Base-by-base conservation (phyloP, 2,797 vertebrate genomes). In the Threskiornis aethiopicus region DNA sequence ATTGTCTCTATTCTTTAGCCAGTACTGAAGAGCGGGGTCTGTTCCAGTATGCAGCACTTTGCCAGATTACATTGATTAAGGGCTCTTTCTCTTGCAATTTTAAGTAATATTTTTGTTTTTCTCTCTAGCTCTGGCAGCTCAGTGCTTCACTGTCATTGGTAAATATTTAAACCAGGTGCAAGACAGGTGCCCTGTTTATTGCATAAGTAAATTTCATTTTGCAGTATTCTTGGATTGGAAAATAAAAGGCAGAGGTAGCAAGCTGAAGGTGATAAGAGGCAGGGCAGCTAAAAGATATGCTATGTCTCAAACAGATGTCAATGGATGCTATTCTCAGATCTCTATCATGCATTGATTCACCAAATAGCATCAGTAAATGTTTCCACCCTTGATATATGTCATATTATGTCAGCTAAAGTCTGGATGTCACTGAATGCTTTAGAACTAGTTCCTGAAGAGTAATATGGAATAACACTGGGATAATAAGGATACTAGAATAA, bases 1-100 rank as follows among this genome's bases (percentile, higher is more conserved):
- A 90, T 65, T 89, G 69, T 67, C 70, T 96, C 70, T 95, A 21
- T 78, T 95, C 71, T 94, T 52, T 57, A 85, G 64, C 80, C 84
- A 90, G 65, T n/a, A 73, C 55, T 42, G 88, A 95, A 49, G 35
- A 80, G 51, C 51, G 59, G n/a, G 21, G 14, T 84, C 84, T 92
- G 51, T 67, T 96, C 77, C 86, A 87, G 49, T 73, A 57, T 85
- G 75, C 84, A 96, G 88, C 44, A 39, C 35, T 54, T 80, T 71
- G 71, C 41, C 93, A 91, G 75, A 78, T 70, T 89, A 78, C 49
- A 54, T 11, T 67, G 91, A 70, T 90, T 85, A 92, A 92, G 42
- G 37, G 37, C 15, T 93, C 35, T 55, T 84, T 90, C 49, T 29
- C 15, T 58, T 75, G 41, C 29, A 77, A 29, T 58, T 75, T 52